These are phyloP conservation scores for Trachymyrmex septentrionalis DNA, from an alignment of 1,140 invertebrate species.

Conservation along the genomic window DNA sequence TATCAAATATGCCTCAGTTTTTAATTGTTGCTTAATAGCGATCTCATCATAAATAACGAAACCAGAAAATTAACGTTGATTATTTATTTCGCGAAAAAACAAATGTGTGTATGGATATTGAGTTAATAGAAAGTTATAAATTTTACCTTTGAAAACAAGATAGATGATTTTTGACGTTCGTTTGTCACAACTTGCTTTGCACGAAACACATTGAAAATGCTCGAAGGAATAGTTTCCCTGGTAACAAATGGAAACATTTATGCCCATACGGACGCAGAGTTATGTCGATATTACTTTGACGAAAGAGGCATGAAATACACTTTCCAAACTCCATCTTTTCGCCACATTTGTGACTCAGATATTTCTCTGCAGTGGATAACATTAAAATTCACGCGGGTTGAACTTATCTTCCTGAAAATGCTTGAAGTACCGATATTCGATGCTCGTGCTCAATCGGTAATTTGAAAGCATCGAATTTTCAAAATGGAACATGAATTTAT, in stretches of 20 bases:
- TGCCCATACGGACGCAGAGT: not conserved
- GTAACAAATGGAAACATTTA: slow-evolving; percentile 24
- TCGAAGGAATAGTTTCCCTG: slow-evolving; percentile 20
- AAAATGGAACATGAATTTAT: not conserved
- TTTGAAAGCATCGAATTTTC: not conserved
- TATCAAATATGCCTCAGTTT: not conserved
- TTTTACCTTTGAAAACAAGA: slow-evolving; percentile 31
- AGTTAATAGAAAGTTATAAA: not conserved
- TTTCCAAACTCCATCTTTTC: slow-evolving; percentile 35
- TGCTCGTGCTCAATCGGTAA: slow-evolving; percentile 26
- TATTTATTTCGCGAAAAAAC: not conserved
- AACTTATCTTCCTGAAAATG: not conserved
- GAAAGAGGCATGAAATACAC: not conserved
- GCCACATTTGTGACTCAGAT: not conserved
- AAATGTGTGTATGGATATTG: not conserved
- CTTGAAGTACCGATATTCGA: slow-evolving; percentile 2
- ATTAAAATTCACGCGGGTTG: not conserved
- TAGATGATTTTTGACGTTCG: slow-evolving; percentile 7
- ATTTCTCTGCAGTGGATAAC: slow-evolving; percentile 26
- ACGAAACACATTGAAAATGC: not conserved
- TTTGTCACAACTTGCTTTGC: not conserved
- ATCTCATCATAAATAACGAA: not conserved
- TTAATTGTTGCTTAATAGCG: not conserved
- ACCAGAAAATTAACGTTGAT: not conserved
- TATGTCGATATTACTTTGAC: slow-evolving; percentile 47